These are phyloP conservation scores for Uropetala carovei DNA, from an alignment of 2,888 invertebrate species.

Conservation along the genomic window DNA sequence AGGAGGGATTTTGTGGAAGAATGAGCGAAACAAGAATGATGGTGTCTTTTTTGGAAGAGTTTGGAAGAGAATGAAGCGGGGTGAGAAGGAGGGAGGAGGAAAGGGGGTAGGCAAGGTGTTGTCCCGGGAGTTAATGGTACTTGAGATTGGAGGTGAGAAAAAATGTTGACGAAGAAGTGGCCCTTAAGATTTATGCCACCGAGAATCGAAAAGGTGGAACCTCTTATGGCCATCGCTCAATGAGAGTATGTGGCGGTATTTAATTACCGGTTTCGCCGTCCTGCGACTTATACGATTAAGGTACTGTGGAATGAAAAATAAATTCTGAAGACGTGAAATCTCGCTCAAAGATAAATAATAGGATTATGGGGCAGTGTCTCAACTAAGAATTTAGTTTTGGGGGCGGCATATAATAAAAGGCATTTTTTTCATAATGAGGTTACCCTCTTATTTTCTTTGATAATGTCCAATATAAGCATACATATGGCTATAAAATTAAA, in stretches of 20 bases:
- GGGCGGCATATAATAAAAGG: too few species aligned
- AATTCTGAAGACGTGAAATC: too few species aligned
- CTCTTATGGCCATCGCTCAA: background rate
- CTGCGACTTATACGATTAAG: too few species aligned
- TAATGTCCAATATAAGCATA: too few species aligned
- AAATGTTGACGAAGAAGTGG: background rate
- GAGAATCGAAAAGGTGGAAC: background rate
- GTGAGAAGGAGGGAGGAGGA: background rate
- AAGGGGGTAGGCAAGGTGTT: conserved; percentile 26
- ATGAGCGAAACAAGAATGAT: conserved; percentile 36
- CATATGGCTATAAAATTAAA: too few species aligned
- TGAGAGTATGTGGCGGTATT: background rate
- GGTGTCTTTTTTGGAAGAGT: conserved; percentile 19
- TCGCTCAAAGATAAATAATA: too few species aligned
- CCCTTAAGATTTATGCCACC: background rate
- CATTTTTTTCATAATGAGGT: too few species aligned
- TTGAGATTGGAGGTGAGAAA: conserved; percentile 1
- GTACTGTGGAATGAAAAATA: too few species aligned
- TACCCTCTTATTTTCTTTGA: too few species aligned
- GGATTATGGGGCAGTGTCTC: too few species aligned
- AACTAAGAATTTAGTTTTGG: too few species aligned
- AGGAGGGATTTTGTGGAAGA: conserved; percentile 20
- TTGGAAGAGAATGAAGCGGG: background rate
- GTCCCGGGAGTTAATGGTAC: conserved; percentile 30
- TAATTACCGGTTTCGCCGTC: too few species aligned